Percentiles rank a stretch among this genome's conserved stretches.
phyloP scores from a whole-genome alignment of 2,888 invertebrate genomes.

The Aleiodes leptofemur region DNA sequence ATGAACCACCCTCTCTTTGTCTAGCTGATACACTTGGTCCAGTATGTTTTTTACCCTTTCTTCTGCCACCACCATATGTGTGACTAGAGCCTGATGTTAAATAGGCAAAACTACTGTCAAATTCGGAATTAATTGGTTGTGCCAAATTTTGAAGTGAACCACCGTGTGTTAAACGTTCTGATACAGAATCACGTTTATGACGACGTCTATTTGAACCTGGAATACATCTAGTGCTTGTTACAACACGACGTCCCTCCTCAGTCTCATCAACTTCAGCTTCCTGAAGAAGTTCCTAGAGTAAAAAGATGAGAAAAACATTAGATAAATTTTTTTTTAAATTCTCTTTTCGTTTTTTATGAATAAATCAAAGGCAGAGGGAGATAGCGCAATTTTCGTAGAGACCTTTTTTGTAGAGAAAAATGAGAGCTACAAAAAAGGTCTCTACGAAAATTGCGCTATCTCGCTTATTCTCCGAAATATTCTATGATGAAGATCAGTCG shows the following conservation, averaged over 20 bases:
- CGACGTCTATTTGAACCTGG: conserved; percentile 73
- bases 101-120: conserved; percentile 71
- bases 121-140: conserved; percentile 74
- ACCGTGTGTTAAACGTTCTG: conserved; percentile 78
- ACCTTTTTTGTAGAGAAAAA: neutral
- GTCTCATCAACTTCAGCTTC: conserved; percentile 86
- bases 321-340: conserved; percentile 18
- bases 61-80: conserved; percentile 68
- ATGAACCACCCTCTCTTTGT: conserved; percentile 82
- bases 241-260: conserved; percentile 74
- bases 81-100: conserved; percentile 69
- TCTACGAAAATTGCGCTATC: too few species aligned
- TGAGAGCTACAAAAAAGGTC: too few species aligned
- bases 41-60: conserved; percentile 68
- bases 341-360: too few species aligned
- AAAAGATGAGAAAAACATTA: conserved; percentile 6
- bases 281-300: conserved; percentile 81
- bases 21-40: conserved; percentile 75
- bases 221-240: conserved; percentile 70
- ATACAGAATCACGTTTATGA: conserved; percentile 75
- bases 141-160: conserved; percentile 79
- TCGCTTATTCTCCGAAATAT: too few species aligned
- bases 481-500: too few species aligned
- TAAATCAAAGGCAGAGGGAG: neutral
- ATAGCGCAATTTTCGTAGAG: too few species aligned